Base-by-base conservation (phyloP, 2,113 vertebrate genomes). In the Orthonyx spaldingii region DNA sequence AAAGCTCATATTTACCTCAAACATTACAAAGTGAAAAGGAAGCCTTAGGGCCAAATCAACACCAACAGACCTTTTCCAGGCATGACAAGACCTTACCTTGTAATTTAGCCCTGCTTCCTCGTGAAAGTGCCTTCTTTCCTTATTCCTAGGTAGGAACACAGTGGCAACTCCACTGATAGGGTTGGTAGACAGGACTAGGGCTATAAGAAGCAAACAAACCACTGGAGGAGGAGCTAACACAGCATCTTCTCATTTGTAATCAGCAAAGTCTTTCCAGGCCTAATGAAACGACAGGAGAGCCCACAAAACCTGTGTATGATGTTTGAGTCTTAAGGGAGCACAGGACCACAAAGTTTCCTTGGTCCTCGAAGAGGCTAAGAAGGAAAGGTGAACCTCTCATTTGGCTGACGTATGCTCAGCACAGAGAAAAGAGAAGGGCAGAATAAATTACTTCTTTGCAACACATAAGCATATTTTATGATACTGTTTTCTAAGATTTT, bases 121-220 rank as follows among this genome's bases (percentile, higher is more conserved):
- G 7, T 2, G 0, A 42, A 53, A 52, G 1, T 0, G 0, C 6
- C 10, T 8, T 6, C n/a, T 76, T 53, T 24, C 21, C 5, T 41
- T 66, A 3, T 1, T 33, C 19, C 20, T 20, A 37, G 4, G 1
- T 1, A 56, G 7, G 5, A 79, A 13, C 5, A 47, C 33, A 66
- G 42, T 28, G 2, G 2, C 2, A 80, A 28, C 24, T 5, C 30
- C 6, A 79, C 39, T 7, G 2, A 15, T 2, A 33, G 0, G 0
- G 1, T 0, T 50, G 0, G 1, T 0, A 10, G 4, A 33, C 30
- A 21, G 6, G 16, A 39, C 21, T 16, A 8, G 41, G 46, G 4
- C 50, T 90, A 79, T 76, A 89, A 94, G 65, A 72, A 90, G 52
- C 21, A 94, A 92, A 47, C 0, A 0, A 76, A 23, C 17, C 15